Conservation (phyloP, 1,140 invertebrate genomes). For the Campoletis sonorensis region DNA sequence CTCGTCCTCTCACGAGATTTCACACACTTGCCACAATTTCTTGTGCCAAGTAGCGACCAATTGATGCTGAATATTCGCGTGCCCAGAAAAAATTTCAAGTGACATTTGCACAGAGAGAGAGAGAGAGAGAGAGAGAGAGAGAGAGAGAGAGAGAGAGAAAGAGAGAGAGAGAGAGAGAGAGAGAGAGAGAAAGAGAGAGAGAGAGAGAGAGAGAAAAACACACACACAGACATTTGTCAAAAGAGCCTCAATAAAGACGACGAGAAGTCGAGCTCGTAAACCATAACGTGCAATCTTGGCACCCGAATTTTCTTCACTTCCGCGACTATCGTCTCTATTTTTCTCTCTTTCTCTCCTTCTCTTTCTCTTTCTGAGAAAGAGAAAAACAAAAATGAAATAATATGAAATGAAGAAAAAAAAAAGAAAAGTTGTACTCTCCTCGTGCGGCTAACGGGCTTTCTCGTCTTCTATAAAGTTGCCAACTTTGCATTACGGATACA, state of each 20-base stretch:
- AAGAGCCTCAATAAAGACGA: not conserved
- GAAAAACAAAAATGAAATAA: conserved; percentile 23
- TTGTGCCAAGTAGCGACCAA: not conserved
- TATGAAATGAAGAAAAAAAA: not conserved
- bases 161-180: not conserved
- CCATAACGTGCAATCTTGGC: conserved; percentile 51
- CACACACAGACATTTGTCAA: not conserved
- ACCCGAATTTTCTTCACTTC: conserved; percentile 53
- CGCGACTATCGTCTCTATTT: not conserved
- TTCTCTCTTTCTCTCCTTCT: not conserved
- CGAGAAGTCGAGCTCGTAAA: conserved; percentile 48
- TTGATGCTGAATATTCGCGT: not conserved
- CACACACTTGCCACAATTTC: no score
- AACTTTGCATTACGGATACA: not conserved
- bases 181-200: not conserved
- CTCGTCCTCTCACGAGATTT: no score
- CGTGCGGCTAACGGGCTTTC: not conserved
- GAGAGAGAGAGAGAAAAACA: not conserved
- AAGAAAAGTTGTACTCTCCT: not conserved
- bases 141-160: no score
- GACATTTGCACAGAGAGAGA: not conserved
- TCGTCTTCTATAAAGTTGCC: conserved; percentile 9
- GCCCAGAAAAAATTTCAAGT: not conserved
- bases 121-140: not conserved
- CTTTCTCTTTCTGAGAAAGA: not conserved